A percentile compares a stretch with the other conserved stretches of the same genome.
Evolutionary conservation across 2,797 vertebrate genomes (phyloP).

Genomic region (Bradypodion pumilum): DNA sequence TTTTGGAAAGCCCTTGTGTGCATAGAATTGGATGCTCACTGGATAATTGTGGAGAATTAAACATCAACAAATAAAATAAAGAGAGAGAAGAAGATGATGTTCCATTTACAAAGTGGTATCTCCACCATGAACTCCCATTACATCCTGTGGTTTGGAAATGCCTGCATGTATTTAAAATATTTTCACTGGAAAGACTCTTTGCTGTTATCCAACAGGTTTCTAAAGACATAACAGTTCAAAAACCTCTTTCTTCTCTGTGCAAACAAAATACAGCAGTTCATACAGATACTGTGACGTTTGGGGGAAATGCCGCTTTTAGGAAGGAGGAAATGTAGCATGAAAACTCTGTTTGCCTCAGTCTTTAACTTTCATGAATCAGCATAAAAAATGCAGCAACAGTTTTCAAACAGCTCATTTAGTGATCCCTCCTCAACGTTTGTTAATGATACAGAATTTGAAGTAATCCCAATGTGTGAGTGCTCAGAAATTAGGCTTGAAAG

Average conservation of each 20-base stretch:
- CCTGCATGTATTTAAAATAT: not conserved
- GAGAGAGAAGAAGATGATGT: not conserved
- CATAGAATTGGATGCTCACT: not conserved
- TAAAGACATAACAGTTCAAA: not conserved
- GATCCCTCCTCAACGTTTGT: not conserved
- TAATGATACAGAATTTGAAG: constrained; percentile 50
- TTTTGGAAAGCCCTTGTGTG: not conserved
- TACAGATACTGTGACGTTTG: constrained; percentile 20
- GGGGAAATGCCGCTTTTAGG: constrained; percentile 1
- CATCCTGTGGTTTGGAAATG: not conserved
- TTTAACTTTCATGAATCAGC: constrained; percentile 43
- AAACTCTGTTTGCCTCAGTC: constrained; percentile 32
- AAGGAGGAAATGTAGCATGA: constrained; percentile 34
- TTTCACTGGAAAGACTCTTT: not conserved
- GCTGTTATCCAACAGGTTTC: constrained; percentile 4
- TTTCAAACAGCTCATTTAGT: constrained; percentile 58
- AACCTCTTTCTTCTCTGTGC: not conserved
- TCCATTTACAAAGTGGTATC: not conserved
- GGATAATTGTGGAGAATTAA: not conserved
- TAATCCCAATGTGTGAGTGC: constrained; percentile 16
- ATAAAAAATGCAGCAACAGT: constrained; percentile 48
- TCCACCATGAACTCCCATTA: not conserved
- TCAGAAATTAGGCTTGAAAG: constrained; percentile 43
- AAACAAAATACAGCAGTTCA: not conserved
- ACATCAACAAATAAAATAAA: not conserved